Evolutionary conservation across 2,113 vertebrate genomes (phyloP).

Genomic region (Amblyopsis rosae): DNA sequence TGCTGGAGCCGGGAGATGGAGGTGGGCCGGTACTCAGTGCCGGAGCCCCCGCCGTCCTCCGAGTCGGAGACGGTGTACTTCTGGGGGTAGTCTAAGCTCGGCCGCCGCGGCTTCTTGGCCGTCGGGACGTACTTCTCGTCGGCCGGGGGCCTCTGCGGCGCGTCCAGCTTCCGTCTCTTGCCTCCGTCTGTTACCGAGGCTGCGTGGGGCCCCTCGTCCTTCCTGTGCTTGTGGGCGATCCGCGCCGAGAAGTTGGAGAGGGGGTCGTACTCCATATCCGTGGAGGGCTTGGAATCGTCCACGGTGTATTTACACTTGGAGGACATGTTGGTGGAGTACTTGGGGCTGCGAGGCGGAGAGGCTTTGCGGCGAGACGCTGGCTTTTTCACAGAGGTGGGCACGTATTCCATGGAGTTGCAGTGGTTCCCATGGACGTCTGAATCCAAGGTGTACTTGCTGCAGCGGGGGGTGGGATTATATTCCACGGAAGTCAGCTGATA

Average conservation of each 20-base stretch:
- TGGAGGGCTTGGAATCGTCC: conserved; percentile 87
- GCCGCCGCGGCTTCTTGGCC: conserved; percentile 71
- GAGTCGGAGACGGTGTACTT: conserved; percentile 87
- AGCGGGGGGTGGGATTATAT: conserved; percentile 89
- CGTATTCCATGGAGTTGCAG: conserved; percentile 83
- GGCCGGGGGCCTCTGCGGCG: conserved; percentile 13
- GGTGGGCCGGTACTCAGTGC: conserved; percentile 67
- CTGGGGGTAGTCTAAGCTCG: conserved; percentile 36
- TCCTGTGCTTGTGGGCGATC: conserved; percentile 79
- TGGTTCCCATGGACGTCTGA: conserved; percentile 63
- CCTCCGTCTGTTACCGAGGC: conserved; percentile 8
- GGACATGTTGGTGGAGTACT: conserved; percentile 44
- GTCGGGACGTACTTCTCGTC: conserved; percentile 76
- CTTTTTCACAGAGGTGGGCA: conserved; percentile 83
- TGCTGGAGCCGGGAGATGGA: conserved; percentile 62
- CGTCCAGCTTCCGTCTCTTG: conserved; percentile 60
- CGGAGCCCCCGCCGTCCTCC: conserved; percentile 77
- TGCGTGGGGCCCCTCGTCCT: conserved; percentile 39
- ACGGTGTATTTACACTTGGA: conserved; percentile 88
- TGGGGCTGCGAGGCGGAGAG: conserved; percentile 48
- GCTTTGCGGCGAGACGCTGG: conserved; percentile 33
- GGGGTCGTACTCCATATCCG: conserved; percentile 94
- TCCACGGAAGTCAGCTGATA: conserved; percentile 75
- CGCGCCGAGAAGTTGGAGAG: conserved; percentile 92
- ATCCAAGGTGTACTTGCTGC: conserved; percentile 89